Percentiles rank a stretch among this genome's conserved stretches.
phyloP scores from a whole-genome alignment of 2,797 vertebrate genomes.

The Carduelis carduelis region DNA sequence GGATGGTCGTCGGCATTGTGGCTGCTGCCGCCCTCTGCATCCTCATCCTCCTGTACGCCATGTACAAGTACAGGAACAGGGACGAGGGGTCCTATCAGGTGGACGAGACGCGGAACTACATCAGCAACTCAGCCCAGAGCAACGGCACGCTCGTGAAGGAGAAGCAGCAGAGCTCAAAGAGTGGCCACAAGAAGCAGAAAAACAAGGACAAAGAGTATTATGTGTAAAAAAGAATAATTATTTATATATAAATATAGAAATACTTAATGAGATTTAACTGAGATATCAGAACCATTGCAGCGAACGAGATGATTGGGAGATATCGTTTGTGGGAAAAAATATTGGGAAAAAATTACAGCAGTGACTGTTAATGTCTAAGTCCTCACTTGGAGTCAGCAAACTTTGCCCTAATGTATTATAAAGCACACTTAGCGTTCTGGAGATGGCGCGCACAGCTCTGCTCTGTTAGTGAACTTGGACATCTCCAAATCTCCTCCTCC shows the following conservation, averaged over 20 bases:
- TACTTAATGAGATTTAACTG: slow-evolving; percentile 66
- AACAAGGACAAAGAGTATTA: slow-evolving; percentile 99
- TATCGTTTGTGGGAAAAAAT: slow-evolving; percentile 64
- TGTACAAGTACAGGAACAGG: slow-evolving; percentile 99
- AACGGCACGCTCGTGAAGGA: slow-evolving; percentile 97
- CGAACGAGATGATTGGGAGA: slow-evolving; percentile 66
- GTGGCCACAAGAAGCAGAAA: slow-evolving; percentile 95
- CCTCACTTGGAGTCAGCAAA: slow-evolving; percentile 80
- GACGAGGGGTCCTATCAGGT: slow-evolving; percentile 99
- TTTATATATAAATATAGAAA: slow-evolving; percentile 69
- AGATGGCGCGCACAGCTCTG: slow-evolving; percentile 65
- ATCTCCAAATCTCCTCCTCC: slow-evolving; percentile 71
- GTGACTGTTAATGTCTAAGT: slow-evolving; percentile 73
- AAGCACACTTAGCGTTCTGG: slow-evolving; percentile 87
- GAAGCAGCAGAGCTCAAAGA: slow-evolving; percentile 90
- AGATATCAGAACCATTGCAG: slow-evolving; percentile 61
- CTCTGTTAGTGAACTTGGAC: slow-evolving; percentile 67
- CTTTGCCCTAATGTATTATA: slow-evolving; percentile 88
- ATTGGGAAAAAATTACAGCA: slow-evolving; percentile 64
- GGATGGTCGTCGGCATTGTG: slow-evolving; percentile 99
- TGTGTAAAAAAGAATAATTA: slow-evolving; percentile 84
- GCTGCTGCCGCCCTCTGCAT: slow-evolving; percentile 99
- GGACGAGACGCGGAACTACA: slow-evolving; percentile 99
- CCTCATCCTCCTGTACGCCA: slow-evolving; percentile 99
- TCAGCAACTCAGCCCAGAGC: slow-evolving; percentile 99